These are phyloP conservation scores for Podiceps cristatus DNA, from an alignment of 2,113 vertebrate species.

Conservation along the genomic window DNA sequence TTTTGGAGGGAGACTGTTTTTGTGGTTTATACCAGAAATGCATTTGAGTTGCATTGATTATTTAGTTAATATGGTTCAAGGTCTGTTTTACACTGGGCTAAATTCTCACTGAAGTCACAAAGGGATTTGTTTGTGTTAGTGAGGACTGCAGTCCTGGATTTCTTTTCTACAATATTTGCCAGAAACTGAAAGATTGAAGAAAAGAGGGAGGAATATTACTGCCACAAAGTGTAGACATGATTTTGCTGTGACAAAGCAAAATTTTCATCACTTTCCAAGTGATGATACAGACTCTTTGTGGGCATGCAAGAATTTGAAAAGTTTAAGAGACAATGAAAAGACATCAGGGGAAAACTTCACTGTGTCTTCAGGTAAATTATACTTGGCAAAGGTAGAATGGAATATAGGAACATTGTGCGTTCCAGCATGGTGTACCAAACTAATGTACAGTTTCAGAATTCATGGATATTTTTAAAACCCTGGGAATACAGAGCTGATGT, in stretches of 20 bases:
- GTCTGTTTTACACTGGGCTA: not conserved
- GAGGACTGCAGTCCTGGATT: not conserved
- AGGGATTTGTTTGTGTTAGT: not conserved
- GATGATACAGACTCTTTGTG: not conserved
- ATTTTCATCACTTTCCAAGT: not conserved
- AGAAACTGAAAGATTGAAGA: not conserved
- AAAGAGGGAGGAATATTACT: not conserved
- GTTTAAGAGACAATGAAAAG: not conserved
- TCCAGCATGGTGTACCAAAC: too few relatives aligned
- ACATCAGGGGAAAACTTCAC: not conserved
- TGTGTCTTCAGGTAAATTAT: not conserved
- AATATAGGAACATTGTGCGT: not conserved
- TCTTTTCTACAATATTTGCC: not conserved
- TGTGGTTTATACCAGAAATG: not conserved
- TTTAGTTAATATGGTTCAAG: not conserved
- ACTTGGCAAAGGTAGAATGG: not conserved
- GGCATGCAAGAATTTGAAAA: not conserved
- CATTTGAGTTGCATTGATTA: not conserved
- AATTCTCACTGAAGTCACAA: not conserved
- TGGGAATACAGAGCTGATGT: not conserved
- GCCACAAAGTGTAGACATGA: not conserved
- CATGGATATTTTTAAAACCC: not conserved
- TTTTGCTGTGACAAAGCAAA: not conserved
- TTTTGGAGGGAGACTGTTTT: not conserved
- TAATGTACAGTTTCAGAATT: not conserved